These are phyloP conservation scores for Serrognathus titanus DNA, from an alignment of 2,888 invertebrate genomes.

Conservation along the genomic window DNA sequence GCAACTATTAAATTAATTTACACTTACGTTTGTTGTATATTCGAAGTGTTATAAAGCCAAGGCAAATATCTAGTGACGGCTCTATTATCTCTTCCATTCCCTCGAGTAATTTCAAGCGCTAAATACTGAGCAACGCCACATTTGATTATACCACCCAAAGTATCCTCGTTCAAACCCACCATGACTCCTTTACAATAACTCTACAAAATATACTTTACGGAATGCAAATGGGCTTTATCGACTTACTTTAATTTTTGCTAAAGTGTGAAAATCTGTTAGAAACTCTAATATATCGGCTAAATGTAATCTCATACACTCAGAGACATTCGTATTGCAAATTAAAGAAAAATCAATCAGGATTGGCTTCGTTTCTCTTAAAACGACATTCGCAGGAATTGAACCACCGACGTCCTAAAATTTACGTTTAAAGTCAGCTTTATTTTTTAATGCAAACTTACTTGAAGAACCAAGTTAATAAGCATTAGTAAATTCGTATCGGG, in stretches of 20 bases:
- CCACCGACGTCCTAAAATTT: slow-evolving; percentile 75
- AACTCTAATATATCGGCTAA: slow-evolving; percentile 92
- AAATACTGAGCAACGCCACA: slow-evolving; percentile 92
- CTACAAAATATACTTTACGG: slow-evolving; percentile 40
- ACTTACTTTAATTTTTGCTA: slow-evolving; percentile 90
- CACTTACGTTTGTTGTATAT: slow-evolving; percentile 74
- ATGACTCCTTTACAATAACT: slow-evolving; percentile 66
- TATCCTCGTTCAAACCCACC: slow-evolving; percentile 85
- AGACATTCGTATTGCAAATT: slow-evolving; percentile 76
- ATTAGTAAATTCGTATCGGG: slow-evolving; percentile 93
- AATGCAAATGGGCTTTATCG: too few species aligned
- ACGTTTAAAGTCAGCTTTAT: background rate
- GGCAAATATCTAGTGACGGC: slow-evolving; percentile 80
- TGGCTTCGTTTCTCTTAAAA: slow-evolving; percentile 55
- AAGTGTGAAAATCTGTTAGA: slow-evolving; percentile 91
- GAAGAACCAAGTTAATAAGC: slow-evolving; percentile 81
- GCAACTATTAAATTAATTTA: background rate
- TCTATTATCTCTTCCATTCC: slow-evolving; percentile 78
- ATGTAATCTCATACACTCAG: slow-evolving; percentile 91
- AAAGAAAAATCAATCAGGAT: slow-evolving; percentile 46
- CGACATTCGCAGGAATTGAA: slow-evolving; percentile 72
- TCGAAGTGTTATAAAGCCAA: slow-evolving; percentile 82
- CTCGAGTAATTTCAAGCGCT: slow-evolving; percentile 89
- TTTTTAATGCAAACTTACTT: slow-evolving; percentile 51
- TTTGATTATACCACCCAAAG: slow-evolving; percentile 93